A percentile compares a stretch with the other conserved stretches of the same genome.
Conservation (phyloP, 1,140 invertebrate species). For the Amphibalanus amphitrite region DNA sequence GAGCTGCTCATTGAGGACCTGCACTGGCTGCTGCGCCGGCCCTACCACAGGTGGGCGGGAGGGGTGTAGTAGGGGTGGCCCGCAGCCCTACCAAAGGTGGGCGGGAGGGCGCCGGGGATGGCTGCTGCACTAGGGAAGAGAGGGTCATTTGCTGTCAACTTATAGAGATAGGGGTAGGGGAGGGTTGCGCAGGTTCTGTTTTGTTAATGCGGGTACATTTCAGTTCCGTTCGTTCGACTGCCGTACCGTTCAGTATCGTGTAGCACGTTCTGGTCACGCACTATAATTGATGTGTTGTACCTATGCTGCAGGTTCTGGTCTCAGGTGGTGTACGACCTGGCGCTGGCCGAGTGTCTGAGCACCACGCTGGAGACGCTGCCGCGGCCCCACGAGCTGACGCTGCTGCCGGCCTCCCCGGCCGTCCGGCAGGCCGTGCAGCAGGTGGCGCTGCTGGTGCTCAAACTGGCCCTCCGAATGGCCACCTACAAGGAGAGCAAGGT, state of each 20-base stretch:
- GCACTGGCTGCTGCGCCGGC: background rate
- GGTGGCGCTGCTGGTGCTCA: background rate
- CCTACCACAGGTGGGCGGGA: background rate
- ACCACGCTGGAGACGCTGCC: background rate
- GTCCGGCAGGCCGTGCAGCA: background rate
- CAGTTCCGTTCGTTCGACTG: too few relatives aligned
- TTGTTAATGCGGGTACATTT: too few relatives aligned
- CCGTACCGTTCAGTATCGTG: too few relatives aligned
- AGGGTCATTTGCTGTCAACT: too few relatives aligned
- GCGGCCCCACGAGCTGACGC: background rate
- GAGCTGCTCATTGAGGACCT: background rate
- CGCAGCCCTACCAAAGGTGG: too few relatives aligned
- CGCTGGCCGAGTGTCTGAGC: background rate
- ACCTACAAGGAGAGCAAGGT: constrained; percentile 3
- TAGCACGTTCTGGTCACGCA: too few relatives aligned
- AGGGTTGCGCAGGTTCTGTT: too few relatives aligned
- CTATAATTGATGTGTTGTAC: too few relatives aligned
- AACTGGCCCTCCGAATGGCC: background rate
- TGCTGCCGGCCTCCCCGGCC: background rate
- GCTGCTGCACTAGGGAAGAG: too few relatives aligned
- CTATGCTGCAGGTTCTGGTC: constrained; percentile 1
- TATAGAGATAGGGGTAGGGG: too few relatives aligned
- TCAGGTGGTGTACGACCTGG: background rate
- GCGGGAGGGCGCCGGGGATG: too few relatives aligned
- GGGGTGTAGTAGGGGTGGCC: too few relatives aligned